phyloP scores from a whole-genome alignment of 2,797 vertebrate species.

The Neosilurus hyrtlii region DNA sequence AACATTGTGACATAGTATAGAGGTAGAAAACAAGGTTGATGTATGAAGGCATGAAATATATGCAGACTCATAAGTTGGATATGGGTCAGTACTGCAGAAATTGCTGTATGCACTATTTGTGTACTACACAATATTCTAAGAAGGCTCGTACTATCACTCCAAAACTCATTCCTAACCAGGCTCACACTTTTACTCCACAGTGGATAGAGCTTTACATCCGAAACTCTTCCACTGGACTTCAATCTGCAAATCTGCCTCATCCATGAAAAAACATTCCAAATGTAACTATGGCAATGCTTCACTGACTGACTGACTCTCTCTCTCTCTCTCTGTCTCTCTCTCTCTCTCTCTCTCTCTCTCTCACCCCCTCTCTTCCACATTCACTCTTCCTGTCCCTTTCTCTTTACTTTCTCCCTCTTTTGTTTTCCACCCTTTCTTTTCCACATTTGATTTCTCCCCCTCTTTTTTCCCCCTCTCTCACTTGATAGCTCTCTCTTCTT shows the following conservation, averaged over 20 bases:
- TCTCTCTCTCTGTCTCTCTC: background rate
- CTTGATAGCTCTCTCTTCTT: background rate
- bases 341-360: background rate
- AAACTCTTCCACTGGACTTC: conserved; percentile 9
- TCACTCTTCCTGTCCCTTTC: conserved; percentile 6
- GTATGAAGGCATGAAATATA: too few relatives aligned
- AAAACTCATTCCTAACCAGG: background rate
- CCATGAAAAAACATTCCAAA: conserved; percentile 52
- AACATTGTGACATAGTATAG: background rate
- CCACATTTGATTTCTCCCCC: background rate
- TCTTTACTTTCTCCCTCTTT: conserved; percentile 20
- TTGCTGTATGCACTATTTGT: background rate
- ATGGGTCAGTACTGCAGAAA: background rate
- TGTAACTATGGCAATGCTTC: conserved; percentile 66
- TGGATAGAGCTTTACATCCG: background rate
- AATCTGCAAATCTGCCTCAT: conserved; percentile 21
- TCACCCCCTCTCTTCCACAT: background rate
- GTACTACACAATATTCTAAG: too few relatives aligned
- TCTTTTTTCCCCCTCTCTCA: background rate
- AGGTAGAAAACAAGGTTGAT: background rate
- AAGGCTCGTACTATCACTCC: too few relatives aligned
- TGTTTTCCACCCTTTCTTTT: too few relatives aligned
- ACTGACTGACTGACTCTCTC: background rate
- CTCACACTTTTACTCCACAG: conserved; percentile 4
- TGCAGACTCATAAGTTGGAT: background rate